Conservation (phyloP, 1,140 invertebrate species). For the Ostrea edulis region DNA sequence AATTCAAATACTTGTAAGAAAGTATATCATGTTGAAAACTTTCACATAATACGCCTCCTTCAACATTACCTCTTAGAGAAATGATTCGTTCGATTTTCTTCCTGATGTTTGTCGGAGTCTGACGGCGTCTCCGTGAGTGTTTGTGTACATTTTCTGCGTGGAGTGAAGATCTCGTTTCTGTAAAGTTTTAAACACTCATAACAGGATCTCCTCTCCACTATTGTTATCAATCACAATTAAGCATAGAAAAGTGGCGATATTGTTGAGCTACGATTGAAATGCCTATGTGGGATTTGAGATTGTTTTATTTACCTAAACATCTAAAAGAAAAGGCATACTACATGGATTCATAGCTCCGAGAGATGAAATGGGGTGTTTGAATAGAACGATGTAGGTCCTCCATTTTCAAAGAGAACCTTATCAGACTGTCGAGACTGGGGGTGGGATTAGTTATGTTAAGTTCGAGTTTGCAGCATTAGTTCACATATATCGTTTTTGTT, state of each 20-base stretch:
- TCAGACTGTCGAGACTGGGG: neutral
- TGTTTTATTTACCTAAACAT: too few species aligned
- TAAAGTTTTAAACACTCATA: neutral
- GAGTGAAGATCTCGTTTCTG: neutral
- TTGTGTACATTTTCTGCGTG: neutral
- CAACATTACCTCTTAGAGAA: neutral
- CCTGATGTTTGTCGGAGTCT: constrained; percentile 12
- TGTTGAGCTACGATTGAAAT: too few species aligned
- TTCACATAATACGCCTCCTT: neutral
- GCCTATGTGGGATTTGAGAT: too few species aligned
- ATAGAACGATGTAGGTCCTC: too few species aligned
- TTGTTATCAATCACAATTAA: neutral
- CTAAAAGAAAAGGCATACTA: too few species aligned
- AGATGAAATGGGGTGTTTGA: too few species aligned
- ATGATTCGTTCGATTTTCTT: constrained; percentile 21
- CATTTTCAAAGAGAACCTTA: too few species aligned
- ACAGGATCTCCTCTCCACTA: neutral
- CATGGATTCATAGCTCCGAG: too few species aligned
- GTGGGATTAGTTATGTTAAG: neutral
- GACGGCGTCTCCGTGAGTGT: neutral
- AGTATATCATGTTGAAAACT: too few species aligned
- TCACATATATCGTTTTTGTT: neutral
- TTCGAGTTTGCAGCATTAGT: neutral
- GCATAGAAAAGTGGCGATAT: neutral
- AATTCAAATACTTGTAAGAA: neutral